Evolutionary conservation across 92 coral and sea anemone species (phyloP), one percentile per base, ranked within the genome.

Genomic region (Blastomussa wellsi): DNA sequence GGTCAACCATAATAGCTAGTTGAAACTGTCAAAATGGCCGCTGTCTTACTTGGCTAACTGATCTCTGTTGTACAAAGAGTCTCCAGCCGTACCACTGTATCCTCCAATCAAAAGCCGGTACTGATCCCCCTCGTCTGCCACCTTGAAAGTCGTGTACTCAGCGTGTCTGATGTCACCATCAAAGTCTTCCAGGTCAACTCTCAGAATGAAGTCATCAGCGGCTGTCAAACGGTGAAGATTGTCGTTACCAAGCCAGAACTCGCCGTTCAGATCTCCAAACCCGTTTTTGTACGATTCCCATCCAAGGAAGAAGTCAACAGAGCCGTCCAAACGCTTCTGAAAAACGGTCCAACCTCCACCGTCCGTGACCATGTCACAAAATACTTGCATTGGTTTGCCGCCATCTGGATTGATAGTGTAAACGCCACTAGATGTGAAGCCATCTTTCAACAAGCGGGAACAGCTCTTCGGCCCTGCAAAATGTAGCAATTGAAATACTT

Each of bases 231-330:
- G 79, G 80, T 90, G 85, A 44, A 90, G 83, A 69, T 77, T 72
- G 78, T 90, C 90, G 32, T 84, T 84, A 33, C 92, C 91, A 16
- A 89, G 79, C 91, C 91, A 89, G 79, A 70, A 80, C 88, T 89
- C 91, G 13, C 84, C 85, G 41, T 35, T 55, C 73, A 78, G 41
- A 42, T 74, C 71, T 49, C 92, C 92, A 80, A 89, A 89, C 7
- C 92, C 92, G 33, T 64, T 47, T 66, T 86, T 89, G 82, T 89
- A 89, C 7, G 71, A 72, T 1, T 81, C 47, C 92, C 92, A 80
- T 26, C 75, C 76, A 4, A 47, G 62, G 39, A 44, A 62, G 60
- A 80, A 87, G 53, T 81, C 83, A 39, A 74, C 82, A 66, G 74
- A 69, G 35, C 84, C 89, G 71, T 79, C 66, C 49, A 85, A 49